phyloP scores from a whole-genome alignment of 2,888 invertebrate species.

The Arenicola marina region DNA sequence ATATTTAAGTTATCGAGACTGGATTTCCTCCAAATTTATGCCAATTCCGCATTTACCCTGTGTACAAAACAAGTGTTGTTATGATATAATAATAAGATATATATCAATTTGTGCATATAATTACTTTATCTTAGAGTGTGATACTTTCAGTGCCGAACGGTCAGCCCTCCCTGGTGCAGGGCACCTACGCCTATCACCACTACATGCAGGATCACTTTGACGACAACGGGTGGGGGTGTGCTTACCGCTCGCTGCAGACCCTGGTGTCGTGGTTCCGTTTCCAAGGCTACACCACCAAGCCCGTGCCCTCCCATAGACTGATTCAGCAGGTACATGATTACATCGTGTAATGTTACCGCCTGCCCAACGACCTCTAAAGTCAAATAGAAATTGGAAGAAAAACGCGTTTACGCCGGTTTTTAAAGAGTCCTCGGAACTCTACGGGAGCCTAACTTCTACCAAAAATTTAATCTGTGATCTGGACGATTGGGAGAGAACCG shows the following conservation, averaged over 20 bases:
- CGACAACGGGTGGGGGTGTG: conserved; percentile 99
- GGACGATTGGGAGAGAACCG: no score
- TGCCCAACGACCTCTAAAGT: no score
- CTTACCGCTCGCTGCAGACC: conserved; percentile 96
- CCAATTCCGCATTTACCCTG: no score
- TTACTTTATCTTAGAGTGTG: neutral
- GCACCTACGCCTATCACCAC: conserved; percentile 91
- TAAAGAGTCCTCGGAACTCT: neutral
- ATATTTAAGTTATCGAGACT: no score
- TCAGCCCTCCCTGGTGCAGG: conserved; percentile 67
- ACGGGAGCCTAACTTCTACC: no score
- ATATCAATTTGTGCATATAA: neutral
- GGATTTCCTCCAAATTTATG: no score
- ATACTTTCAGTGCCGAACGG: neutral
- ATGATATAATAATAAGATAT: neutral
- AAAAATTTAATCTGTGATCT: no score
- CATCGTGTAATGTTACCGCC: no score
- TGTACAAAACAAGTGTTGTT: no score
- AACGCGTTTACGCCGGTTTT: neutral
- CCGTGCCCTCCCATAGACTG: conserved; percentile 73
- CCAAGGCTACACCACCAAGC: conserved; percentile 65
- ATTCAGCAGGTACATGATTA: conserved; percentile 72
- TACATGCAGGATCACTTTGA: conserved; percentile 88
- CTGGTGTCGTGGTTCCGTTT: conserved; percentile 89
- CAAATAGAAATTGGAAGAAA: neutral